Base-by-base conservation (phyloP, 2,888 invertebrate species). In the Meteorus colon region DNA sequence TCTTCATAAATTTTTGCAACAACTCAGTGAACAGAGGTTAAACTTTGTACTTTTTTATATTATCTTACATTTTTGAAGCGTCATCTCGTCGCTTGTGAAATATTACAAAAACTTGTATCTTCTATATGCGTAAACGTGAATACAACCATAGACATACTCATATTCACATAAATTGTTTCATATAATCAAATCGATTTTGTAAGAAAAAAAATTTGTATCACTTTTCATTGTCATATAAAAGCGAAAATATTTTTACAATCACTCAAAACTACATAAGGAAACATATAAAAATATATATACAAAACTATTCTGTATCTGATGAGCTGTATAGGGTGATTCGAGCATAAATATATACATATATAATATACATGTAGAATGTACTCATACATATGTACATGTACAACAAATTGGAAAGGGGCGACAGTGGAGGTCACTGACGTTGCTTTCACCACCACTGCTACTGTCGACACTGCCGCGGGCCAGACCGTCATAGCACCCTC, bases 391-490 rank as follows among this genome's bases (percentile, higher is more conserved):
- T 55, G n/a, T 55, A 19, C 19, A 55, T 29, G 24, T 31, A 31
- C 27, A 72, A 63, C 16, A 62, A 34, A 72, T 72, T 48, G 45
- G 48, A 72, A 72, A 45, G 63, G 72, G 72, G 63, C 69, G 73
- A 73, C 19, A 60, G 75, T 72, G 77, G 72, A 77, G 78, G 79
- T 78, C 80, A 79, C 78, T 75, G 80, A 77, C 79, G 80, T 66
- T 51, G 67, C 60, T 71, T 76, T 72, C 70, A 75, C 70, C 75
- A 71, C 62, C 70, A 31, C 27, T 27, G 76, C 76, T 60, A 75
- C 75, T 68, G 76, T 73, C 60, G 79, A 81, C 82, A 82, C 80
- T 79, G 87, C 86, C 86, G 85, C 85, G 83, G 86, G 86, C 87
- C 82, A 86, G 84, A 83, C 86, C 82, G 70, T 81, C 83, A 75